phyloP scores from a whole-genome alignment of 2,888 invertebrate species.

The Catocala nupta region DNA sequence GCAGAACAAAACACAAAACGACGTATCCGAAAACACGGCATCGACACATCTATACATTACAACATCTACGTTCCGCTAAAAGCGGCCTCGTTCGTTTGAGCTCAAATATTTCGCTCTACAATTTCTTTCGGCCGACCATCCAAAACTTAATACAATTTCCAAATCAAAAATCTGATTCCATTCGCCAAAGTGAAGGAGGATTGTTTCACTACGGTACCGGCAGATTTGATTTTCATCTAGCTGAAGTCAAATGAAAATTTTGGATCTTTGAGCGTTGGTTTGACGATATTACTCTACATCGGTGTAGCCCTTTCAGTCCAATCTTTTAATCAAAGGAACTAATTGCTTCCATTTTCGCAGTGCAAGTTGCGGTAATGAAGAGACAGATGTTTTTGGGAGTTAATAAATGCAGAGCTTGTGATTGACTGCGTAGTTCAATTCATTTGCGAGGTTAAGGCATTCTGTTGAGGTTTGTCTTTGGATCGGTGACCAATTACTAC shows the following conservation, averaged over 20 bases:
- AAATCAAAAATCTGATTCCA: constrained; percentile 68
- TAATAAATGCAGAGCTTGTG: no score
- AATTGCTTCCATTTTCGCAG: constrained; percentile 50
- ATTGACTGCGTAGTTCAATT: no score
- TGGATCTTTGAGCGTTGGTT: constrained; percentile 29
- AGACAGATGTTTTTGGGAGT: constrained; percentile 26
- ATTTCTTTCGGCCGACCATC: constrained; percentile 52
- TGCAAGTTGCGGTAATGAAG: constrained; percentile 18
- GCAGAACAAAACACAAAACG: no score
- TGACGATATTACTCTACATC: constrained; percentile 44
- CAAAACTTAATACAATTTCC: constrained; percentile 67
- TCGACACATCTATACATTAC: constrained; percentile 20
- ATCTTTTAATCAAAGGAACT: constrained; percentile 52
- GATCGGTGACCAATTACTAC: no score
- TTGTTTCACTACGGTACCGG: constrained; percentile 59
- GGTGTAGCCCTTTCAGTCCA: constrained; percentile 32
- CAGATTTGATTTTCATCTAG: constrained; percentile 67
- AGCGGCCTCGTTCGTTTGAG: constrained; percentile 40
- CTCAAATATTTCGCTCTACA: constrained; percentile 51
- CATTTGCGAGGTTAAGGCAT: no score
- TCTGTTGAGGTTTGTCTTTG: no score
- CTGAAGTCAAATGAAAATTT: constrained; percentile 57
- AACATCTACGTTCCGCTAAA: constrained; percentile 36
- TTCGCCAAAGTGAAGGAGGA: constrained; percentile 60
- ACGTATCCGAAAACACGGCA: neutral